phyloP scores from a whole-genome alignment of 1,140 invertebrate genomes.

The Chironomus tepperi region DNA sequence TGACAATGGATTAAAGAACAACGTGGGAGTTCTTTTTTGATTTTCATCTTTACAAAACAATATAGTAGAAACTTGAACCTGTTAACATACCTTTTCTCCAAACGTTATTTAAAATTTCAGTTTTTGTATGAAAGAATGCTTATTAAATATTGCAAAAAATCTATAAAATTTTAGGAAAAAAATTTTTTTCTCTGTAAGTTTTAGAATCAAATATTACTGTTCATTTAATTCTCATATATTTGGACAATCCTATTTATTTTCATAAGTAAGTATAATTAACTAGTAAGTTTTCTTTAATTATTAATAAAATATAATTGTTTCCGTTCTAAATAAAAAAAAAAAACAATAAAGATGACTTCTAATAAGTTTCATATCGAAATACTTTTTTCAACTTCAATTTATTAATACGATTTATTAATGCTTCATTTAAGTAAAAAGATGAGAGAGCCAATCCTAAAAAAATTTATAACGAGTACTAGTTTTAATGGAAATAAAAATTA shows the following conservation, averaged over 20 bases:
- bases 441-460: not conserved
- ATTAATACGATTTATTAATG: not conserved
- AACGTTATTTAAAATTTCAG: not conserved
- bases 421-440: conserved; percentile 10
- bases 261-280: too few species aligned
- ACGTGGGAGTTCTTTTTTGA: not conserved
- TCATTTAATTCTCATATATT: too few species aligned
- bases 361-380: not conserved
- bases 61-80: not conserved
- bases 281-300: too few species aligned
- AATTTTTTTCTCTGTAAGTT: too few species aligned
- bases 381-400: not conserved
- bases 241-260: too few species aligned
- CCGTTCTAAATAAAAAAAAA: not conserved
- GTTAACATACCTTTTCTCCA: not conserved
- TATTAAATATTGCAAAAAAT: too few species aligned
- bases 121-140: not conserved
- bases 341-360: not conserved
- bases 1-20: not conserved
- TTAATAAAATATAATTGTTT: too few species aligned
- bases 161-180: too few species aligned
- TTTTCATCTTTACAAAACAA: not conserved
- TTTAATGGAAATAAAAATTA: not conserved
- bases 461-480: not conserved
- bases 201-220: too few species aligned